phyloP scores from a whole-genome alignment of 2,797 vertebrate species.

The Cuniculus paca region DNA sequence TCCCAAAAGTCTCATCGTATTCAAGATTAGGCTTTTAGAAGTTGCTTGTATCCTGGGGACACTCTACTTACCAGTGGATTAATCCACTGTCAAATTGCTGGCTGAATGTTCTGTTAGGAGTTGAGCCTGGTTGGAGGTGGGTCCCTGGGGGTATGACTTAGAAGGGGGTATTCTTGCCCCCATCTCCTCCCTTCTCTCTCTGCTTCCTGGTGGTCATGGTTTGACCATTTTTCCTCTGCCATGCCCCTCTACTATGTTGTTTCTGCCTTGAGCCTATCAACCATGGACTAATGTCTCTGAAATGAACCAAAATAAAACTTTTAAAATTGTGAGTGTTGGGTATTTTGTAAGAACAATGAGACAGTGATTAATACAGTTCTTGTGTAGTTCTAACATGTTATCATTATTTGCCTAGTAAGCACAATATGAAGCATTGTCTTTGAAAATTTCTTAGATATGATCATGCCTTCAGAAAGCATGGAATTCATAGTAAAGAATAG shows the following conservation, averaged over 20 bases:
- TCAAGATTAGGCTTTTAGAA: not conserved
- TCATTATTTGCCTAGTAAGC: constrained; percentile 19
- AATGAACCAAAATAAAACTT: not conserved
- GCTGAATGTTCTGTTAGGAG: not conserved
- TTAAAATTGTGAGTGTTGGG: not conserved
- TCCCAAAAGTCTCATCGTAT: not conserved
- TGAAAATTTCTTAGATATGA: constrained; percentile 40
- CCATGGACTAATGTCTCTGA: not conserved
- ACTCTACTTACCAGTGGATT: not conserved
- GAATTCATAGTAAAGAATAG: constrained; percentile 57
- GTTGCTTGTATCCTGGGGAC: not conserved
- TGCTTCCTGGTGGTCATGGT: not conserved
- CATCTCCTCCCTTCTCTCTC: not conserved
- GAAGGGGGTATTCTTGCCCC: not conserved
- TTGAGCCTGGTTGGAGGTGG: not conserved
- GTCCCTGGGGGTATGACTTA: not conserved
- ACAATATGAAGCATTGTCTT: constrained; percentile 14
- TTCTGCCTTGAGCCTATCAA: not conserved
- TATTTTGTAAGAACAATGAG: not conserved
- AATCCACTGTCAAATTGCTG: not conserved
- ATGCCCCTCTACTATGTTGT: not conserved
- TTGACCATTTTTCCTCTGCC: not conserved
- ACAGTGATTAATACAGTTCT: not conserved
- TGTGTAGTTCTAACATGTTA: not conserved
- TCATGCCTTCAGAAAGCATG: not conserved